Evolutionary conservation across 2,113 vertebrate genomes (phyloP).

Genomic region (Nothocercus nigrocapillus): DNA sequence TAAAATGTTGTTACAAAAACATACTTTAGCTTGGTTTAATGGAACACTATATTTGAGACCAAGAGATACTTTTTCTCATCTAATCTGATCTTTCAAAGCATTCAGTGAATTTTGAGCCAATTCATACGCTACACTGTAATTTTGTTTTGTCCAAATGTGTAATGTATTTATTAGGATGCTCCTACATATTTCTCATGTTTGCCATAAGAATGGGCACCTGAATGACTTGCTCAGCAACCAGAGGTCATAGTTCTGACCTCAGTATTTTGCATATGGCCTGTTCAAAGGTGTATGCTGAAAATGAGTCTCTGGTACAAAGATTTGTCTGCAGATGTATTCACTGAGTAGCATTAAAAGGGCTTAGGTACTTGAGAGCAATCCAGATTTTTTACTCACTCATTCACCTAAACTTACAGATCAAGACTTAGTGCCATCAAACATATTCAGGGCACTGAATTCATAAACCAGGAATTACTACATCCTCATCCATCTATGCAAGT

Average conservation of each 20-base stretch:
- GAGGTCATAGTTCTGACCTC: not conserved
- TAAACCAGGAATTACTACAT: not conserved
- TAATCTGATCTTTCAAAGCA: not conserved
- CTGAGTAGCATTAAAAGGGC: not conserved
- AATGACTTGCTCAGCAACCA: not conserved
- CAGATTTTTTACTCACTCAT: not conserved
- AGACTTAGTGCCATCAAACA: not conserved
- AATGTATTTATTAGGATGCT: not conserved
- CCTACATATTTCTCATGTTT: not conserved
- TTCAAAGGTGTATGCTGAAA: not conserved
- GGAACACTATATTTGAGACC: not conserved
- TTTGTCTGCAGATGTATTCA: not conserved
- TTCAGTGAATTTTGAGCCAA: not conserved
- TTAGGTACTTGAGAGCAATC: not conserved
- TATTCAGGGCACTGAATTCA: not conserved
- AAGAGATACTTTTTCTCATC: not conserved
- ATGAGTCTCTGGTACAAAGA: not conserved
- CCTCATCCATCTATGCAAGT: not conserved
- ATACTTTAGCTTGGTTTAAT: not conserved
- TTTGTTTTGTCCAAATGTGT: not conserved
- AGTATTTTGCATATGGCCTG: not conserved
- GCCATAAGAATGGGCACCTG: not conserved
- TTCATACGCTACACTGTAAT: not conserved
- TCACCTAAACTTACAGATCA: not conserved
- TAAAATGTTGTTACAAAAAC: not conserved